Conservation (phyloP, 2,888 invertebrate genomes). For the Subacronicta megacephala region DNA sequence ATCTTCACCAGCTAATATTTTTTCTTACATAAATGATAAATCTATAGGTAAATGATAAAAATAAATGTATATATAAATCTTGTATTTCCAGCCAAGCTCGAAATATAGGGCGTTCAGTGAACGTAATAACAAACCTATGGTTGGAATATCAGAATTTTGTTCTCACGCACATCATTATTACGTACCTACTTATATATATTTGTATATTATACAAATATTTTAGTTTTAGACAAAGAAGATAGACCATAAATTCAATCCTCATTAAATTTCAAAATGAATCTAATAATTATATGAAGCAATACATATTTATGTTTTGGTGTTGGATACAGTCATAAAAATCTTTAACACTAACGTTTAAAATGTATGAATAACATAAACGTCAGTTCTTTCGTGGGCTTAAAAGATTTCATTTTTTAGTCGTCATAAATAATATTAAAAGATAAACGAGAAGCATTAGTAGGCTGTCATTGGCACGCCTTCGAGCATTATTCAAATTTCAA, state of each 20-base stretch:
- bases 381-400: slow-evolving; percentile 46
- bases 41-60: too few relatives aligned
- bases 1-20: too few relatives aligned
- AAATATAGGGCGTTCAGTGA: too few relatives aligned
- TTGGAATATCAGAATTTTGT: too few relatives aligned
- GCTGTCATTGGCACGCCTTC: slow-evolving; percentile 62
- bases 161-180: too few relatives aligned
- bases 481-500: slow-evolving; percentile 79
- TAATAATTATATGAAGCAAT: slow-evolving; percentile 18
- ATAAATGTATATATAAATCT: too few relatives aligned
- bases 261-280: slow-evolving; percentile 23
- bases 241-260: slow-evolving; percentile 9
- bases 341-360: slow-evolving; percentile 20
- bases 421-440: slow-evolving; percentile 74
- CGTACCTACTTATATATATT: too few relatives aligned
- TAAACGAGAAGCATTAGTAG: slow-evolving; percentile 70
- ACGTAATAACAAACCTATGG: too few relatives aligned
- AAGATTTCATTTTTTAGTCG: slow-evolving; percentile 67
- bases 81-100: too few relatives aligned
- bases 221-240: background rate
- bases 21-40: too few relatives aligned
- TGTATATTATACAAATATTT: slow-evolving; percentile 14
- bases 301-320: slow-evolving; percentile 24
- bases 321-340: slow-evolving; percentile 22
- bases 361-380: slow-evolving; percentile 10